These are phyloP conservation scores for Python bivittatus DNA, from an alignment of 2,113 vertebrate species.

Conservation along the genomic window DNA sequence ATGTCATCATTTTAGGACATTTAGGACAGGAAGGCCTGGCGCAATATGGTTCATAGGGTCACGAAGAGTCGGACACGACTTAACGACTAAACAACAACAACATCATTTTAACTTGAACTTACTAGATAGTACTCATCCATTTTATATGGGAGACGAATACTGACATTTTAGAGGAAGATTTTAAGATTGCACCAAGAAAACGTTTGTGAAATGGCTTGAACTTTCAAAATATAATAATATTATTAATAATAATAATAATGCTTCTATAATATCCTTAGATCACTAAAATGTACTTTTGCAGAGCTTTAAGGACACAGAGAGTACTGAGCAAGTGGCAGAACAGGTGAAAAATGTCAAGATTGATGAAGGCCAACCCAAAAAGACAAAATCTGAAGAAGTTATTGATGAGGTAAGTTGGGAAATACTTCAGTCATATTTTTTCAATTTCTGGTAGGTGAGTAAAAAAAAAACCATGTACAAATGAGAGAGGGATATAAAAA, in stretches of 20 bases:
- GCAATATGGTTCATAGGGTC: too few species aligned
- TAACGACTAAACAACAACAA: too few species aligned
- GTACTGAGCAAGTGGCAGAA: constrained; percentile 76
- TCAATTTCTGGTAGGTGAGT: not conserved
- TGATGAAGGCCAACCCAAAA: constrained; percentile 83
- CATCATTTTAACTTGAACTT: not conserved
- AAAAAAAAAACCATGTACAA: not conserved
- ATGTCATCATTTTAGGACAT: not conserved
- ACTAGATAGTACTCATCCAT: not conserved
- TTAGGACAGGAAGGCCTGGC: too few species aligned
- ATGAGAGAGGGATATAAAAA: not conserved
- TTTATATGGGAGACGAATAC: not conserved
- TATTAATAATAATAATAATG: not conserved
- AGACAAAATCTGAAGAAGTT: constrained; percentile 77
- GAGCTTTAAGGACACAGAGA: constrained; percentile 90
- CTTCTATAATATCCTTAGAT: not conserved
- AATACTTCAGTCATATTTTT: not conserved
- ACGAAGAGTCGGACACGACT: too few species aligned
- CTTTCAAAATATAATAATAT: too few species aligned
- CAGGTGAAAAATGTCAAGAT: constrained; percentile 84
- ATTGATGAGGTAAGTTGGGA: constrained; percentile 80
- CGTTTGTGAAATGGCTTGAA: not conserved
- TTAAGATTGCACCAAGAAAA: not conserved
- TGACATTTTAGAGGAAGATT: not conserved
- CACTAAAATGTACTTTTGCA: constrained; percentile 50